Evolutionary conservation across 1,140 invertebrate genomes (phyloP).

Genomic region (Hestina assimilis): DNA sequence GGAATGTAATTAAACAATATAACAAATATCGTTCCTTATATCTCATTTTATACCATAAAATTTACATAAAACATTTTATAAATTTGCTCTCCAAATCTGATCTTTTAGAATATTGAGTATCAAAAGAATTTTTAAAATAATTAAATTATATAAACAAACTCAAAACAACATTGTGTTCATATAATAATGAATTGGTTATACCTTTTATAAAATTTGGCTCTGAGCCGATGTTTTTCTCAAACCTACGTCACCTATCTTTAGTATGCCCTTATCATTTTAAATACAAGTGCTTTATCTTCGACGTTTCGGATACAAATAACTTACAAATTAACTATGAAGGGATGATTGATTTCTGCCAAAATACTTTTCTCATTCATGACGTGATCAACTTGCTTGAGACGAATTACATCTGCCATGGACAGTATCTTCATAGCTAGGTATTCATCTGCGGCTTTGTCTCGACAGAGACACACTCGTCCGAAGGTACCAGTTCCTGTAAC

Average conservation of each 20-base stretch:
- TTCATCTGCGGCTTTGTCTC: conserved; percentile 87
- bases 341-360: conserved; percentile 91
- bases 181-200: conserved; percentile 2
- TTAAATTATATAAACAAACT: too few relatives aligned
- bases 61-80: too few relatives aligned
- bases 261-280: neutral
- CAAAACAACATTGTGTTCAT: neutral
- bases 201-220: conserved; percentile 27
- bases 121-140: too few relatives aligned
- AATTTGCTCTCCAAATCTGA: too few relatives aligned
- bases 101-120: too few relatives aligned
- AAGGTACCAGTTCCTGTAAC: conserved; percentile 95
- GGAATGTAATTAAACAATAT: too few relatives aligned
- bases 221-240: conserved; percentile 26
- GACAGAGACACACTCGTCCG: conserved; percentile 92
- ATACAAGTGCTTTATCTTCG: neutral
- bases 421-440: conserved; percentile 96
- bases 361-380: conserved; percentile 97
- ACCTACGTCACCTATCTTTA: conserved; percentile 11
- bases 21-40: too few relatives aligned
- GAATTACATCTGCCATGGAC: conserved; percentile 93
- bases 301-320: conserved; percentile 60
- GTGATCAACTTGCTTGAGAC: conserved; percentile 95
- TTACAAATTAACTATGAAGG: conserved; percentile 97
- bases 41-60: too few relatives aligned